Conservation (phyloP, 1,140 invertebrate genomes). For the Drosophila leontia region DNA sequence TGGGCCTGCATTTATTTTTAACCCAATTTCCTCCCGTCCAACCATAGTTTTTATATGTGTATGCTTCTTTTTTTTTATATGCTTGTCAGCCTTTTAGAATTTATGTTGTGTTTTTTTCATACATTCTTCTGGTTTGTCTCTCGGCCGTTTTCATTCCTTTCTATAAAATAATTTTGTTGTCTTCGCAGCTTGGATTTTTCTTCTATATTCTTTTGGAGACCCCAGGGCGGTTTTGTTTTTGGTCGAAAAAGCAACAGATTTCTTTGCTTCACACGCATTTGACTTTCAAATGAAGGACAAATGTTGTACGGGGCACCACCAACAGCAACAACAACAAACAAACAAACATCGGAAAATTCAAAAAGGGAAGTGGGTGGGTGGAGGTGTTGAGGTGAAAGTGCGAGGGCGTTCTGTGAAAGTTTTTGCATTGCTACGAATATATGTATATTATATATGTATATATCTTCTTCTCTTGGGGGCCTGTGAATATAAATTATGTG, state of each 20-base stretch:
- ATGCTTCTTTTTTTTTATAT: constrained; percentile 60
- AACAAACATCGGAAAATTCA: constrained; percentile 55
- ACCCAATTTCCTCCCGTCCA: constrained; percentile 67
- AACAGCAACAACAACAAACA: constrained; percentile 63
- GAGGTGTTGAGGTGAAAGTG: constrained; percentile 17
- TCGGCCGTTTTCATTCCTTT: constrained; percentile 62
- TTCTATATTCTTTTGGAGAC: constrained; percentile 26
- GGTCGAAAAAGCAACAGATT: constrained; percentile 71
- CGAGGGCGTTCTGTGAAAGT: constrained; percentile 75
- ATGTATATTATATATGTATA: constrained; percentile 18
- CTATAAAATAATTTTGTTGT: constrained; percentile 72
- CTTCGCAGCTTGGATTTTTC: constrained; percentile 28
- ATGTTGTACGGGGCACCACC: constrained; percentile 68
- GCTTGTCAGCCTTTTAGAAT: constrained; percentile 79
- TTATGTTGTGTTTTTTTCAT: constrained; percentile 84
- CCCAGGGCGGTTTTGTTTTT: constrained; percentile 33
- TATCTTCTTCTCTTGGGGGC: constrained; percentile 44
- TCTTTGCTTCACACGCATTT: constrained; percentile 81
- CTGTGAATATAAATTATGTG: constrained; percentile 80
- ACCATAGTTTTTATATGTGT: constrained; percentile 75
- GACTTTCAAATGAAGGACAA: constrained; percentile 84
- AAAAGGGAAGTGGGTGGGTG: not conserved
- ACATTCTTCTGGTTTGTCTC: constrained; percentile 78
- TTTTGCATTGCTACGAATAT: constrained; percentile 65
- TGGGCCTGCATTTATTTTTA: constrained; percentile 79